Evolutionary conservation across 2,113 vertebrate genomes (phyloP).

Genomic region (Manacus vitellinus): DNA sequence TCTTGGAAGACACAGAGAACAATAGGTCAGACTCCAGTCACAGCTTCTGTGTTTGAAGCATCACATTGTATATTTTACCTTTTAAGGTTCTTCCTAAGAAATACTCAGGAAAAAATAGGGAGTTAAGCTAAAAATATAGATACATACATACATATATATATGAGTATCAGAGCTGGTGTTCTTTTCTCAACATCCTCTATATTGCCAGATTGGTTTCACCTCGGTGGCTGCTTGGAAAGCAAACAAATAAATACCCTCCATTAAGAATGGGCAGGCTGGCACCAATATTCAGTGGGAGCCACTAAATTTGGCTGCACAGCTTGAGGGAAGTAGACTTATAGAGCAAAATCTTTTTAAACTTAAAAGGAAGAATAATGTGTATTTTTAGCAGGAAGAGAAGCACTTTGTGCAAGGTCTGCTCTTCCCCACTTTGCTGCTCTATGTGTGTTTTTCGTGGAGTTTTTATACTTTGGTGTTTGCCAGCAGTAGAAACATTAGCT

Average conservation of each 20-base stretch:
- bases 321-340: background rate
- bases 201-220: background rate
- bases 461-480: conserved; percentile 4
- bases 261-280: background rate
- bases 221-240: background rate
- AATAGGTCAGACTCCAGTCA: background rate
- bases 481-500: background rate
- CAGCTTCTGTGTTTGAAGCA: background rate
- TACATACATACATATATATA: too few relatives aligned
- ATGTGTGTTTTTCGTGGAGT: background rate
- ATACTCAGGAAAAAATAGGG: background rate
- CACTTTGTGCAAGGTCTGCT: background rate
- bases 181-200: background rate
- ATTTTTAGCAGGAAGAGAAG: conserved; percentile 7
- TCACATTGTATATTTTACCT: background rate
- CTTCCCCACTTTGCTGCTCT: background rate
- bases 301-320: background rate
- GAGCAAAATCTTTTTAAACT: background rate
- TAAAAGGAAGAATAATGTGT: background rate
- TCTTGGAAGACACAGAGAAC: background rate
- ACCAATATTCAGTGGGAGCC: background rate
- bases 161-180: background rate
- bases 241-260: background rate
- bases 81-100: background rate
- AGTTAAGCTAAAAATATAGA: background rate